Evolutionary conservation across 2,888 invertebrate genomes (phyloP).

Genomic region (Epiblema foenella): DNA sequence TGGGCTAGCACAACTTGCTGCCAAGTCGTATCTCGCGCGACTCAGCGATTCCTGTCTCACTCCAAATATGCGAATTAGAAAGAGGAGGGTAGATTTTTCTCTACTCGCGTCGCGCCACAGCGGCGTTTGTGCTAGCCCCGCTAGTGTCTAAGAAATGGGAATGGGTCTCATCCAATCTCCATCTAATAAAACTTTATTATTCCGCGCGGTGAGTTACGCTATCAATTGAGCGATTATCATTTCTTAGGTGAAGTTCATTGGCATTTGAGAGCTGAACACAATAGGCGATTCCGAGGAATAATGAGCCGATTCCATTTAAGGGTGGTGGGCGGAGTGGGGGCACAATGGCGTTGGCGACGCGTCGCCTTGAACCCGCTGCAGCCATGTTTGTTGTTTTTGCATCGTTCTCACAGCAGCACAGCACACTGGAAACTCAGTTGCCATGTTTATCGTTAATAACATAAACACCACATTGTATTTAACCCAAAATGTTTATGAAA

Average conservation of each 20-base stretch:
- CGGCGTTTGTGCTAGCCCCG: too few species aligned
- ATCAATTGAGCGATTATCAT: slow-evolving; percentile 16
- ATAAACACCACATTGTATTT: slow-evolving; percentile 38
- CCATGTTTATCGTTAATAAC: slow-evolving; percentile 40
- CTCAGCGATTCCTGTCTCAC: too few species aligned
- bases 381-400: slow-evolving; percentile 53
- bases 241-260: slow-evolving; percentile 37
- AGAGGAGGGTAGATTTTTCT: too few species aligned
- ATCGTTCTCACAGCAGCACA: slow-evolving; percentile 52
- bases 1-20: too few species aligned
- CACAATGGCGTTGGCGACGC: slow-evolving; percentile 30
- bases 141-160: not conserved
- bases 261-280: slow-evolving; percentile 30
- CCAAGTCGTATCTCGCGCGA: too few species aligned
- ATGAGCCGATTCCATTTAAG: slow-evolving; percentile 23
- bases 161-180: not conserved
- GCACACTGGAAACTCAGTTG: slow-evolving; percentile 38
- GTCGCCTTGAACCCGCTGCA: slow-evolving; percentile 50
- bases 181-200: slow-evolving; percentile 1
- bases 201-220: not conserved
- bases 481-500: slow-evolving; percentile 34
- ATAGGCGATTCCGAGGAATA: slow-evolving; percentile 32
- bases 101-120: too few species aligned
- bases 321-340: slow-evolving; percentile 31
- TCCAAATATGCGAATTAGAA: too few species aligned